Base-by-base conservation (phyloP, 2,113 vertebrate genomes). In the Rhea americana region DNA sequence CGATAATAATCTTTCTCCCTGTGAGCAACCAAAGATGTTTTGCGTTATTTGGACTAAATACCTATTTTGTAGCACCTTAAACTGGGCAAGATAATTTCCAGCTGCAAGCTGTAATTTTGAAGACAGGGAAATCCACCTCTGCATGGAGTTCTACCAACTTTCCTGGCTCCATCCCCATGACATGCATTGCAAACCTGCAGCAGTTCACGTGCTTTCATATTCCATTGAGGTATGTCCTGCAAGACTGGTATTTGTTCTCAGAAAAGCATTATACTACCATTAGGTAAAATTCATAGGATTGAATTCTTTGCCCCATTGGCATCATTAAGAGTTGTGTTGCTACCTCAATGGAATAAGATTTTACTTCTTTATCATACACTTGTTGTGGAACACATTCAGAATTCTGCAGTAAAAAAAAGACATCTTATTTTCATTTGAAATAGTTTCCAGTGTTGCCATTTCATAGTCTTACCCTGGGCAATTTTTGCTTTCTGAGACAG, bases 291-390 rank as follows among this genome's bases (percentile, higher is more conserved):
- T 85, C 12, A 50, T 21, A 21, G 28, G 30, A 47, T 20, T 2
- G 28, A 84, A 53, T 30, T 37, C 0, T 59, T 84, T 77, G 19
- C 18, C 18, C 32, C 16, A 0, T 48, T 82, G 62, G 6, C 35
- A 41, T 50, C 48, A 30, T 21, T 21, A 50, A 4, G 5, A 4
- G 39, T 7, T 2, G 0, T 7, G 9, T 32, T 76, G 30, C 26
- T 66, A 70, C 18, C 12, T 79, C 62, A 68, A 3, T 65, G 53
- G 65, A 61, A 28, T 8, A 71, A 25, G 28, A 48, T 82, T 89
- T 87, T 48, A 45, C 19, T 3, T 81, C 48, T 70, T 43, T 37
- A 50, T 50, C 5, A 2, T 7, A 7, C 0, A 0, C 0, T 1
- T 84, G 35, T 76, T 82, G 32, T 76, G 71, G 75, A 84, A 91